phyloP scores from a whole-genome alignment of 2,888 invertebrate species.

The Mesorhabditis spiculigera region DNA sequence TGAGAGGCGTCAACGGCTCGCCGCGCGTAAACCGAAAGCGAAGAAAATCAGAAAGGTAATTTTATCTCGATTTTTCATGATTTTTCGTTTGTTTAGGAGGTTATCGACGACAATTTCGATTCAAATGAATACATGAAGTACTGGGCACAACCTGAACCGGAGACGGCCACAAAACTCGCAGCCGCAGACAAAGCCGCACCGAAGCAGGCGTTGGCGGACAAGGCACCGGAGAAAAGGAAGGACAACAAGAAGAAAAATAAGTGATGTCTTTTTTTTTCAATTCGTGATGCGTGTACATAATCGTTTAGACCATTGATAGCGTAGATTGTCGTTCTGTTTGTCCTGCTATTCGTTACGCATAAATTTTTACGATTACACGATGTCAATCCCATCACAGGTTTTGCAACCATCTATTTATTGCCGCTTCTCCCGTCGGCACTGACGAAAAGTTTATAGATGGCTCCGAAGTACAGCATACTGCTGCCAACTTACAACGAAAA shows the following conservation, averaged over 20 bases:
- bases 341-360: not conserved
- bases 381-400: not conserved
- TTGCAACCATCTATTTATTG: not conserved
- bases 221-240: not conserved
- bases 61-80: slow-evolving; percentile 1
- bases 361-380: not conserved
- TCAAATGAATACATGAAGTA: slow-evolving; percentile 39
- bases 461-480: slow-evolving; percentile 64
- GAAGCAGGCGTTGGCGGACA: not conserved
- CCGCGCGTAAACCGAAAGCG: slow-evolving; percentile 70
- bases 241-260: slow-evolving; percentile 9
- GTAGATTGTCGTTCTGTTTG: not conserved
- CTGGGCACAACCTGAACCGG: slow-evolving; percentile 19
- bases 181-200: not conserved
- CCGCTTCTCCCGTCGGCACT: not conserved
- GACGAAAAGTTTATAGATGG: slow-evolving; percentile 4
- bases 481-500: slow-evolving; percentile 96
- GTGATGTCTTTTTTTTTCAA: not conserved
- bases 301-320: not conserved
- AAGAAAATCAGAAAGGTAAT: slow-evolving; percentile 39
- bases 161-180: not conserved
- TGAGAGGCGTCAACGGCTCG: slow-evolving; percentile 72
- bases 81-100: slow-evolving; percentile 33
- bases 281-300: not conserved
- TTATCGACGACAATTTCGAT: slow-evolving; percentile 53